Base-by-base conservation (phyloP, 2,113 vertebrate genomes). In the Dolichallabes microphthalmus region DNA sequence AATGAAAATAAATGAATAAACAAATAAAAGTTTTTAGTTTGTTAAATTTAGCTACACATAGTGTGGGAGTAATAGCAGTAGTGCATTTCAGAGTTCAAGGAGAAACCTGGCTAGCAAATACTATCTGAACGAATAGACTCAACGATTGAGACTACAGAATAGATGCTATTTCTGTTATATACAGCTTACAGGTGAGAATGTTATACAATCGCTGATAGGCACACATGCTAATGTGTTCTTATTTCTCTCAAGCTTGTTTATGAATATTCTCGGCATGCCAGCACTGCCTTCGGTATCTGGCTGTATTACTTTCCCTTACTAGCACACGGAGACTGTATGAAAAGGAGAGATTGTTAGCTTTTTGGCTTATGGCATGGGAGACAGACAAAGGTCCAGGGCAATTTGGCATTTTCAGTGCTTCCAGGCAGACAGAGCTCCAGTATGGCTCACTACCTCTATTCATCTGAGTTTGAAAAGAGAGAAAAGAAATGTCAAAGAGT, bases 351-450 rank as follows among this genome's bases (percentile, higher is more conserved):
- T 79, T 85, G 87, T 78, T 87, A 80, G 87, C 61, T 88, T 83
- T 88, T 78, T 89, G 88, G 90, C 87, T 86, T 53, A 73, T 76
- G 9, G 68, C 52, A 85, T 75, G 84, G 87, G 69, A 84, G 81
- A 53, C 57, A 82, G 76, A 87, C 74, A 85, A 85, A 84, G 88
- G 81, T 87, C 85, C 58, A 82, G 81, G 85, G 64, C 71, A 74
- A 63, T 87, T 89, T 88, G 88, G 85, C 84, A 73, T 66, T 14
- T 71, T 32, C 80, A 74, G 13, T 68, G 73, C 22, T 76, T 35
- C 30, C 68, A 52, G 52, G 58, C 75, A 78, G 81, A 61, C 82
- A 30, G 63, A 85, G 60, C 52, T 79, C 69, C 75, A 10, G 66
- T 81, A 66, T 68, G 68, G 73, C 76, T 84, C 82, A 73, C 79